phyloP scores from a whole-genome alignment of 2,113 vertebrate species.

The Silurus glanis region DNA sequence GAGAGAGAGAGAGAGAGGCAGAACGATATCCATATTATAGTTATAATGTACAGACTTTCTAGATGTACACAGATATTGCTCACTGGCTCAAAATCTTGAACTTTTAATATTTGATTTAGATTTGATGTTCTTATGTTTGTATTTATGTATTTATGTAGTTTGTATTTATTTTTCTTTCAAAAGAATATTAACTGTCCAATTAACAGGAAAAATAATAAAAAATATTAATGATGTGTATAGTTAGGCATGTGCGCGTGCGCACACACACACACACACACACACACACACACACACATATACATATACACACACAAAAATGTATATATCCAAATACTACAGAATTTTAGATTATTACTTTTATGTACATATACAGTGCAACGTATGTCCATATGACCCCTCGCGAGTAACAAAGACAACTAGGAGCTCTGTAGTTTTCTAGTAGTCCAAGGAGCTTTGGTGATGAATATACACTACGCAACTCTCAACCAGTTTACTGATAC shows the following conservation, averaged over 20 bases:
- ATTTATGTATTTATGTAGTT: background rate
- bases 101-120: background rate
- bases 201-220: background rate
- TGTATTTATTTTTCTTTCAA: background rate
- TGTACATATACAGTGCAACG: too few species aligned
- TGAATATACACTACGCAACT: background rate
- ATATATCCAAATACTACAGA: too few species aligned
- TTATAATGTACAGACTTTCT: background rate
- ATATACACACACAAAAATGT: too few species aligned
- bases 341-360: too few species aligned
- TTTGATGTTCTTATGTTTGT: background rate
- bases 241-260: too few species aligned
- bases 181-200: background rate
- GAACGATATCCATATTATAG: background rate
- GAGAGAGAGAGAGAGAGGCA: background rate
- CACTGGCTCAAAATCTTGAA: background rate
- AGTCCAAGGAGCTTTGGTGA: background rate
- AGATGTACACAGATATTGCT: background rate
- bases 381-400: too few species aligned
- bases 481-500: slow-evolving; percentile 8
- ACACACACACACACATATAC: too few species aligned
- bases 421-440: background rate
- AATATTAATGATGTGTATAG: background rate
- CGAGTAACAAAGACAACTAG: too few species aligned
- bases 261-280: too few species aligned